These are phyloP conservation scores for Hestina assimilis DNA, from an alignment of 1,140 invertebrate species.

Conservation along the genomic window DNA sequence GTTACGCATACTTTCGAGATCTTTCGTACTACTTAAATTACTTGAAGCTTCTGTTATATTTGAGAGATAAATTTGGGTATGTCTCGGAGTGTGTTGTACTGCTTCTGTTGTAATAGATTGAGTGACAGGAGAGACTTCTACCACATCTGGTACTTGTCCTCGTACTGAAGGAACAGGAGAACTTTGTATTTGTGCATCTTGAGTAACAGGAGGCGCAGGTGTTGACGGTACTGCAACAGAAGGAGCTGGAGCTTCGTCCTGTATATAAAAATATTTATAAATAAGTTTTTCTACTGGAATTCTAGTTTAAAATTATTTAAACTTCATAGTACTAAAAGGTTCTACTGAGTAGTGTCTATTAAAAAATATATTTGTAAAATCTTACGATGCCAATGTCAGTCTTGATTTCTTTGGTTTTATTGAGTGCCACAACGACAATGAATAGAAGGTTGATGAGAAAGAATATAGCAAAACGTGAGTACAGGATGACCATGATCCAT, in stretches of 20 bases:
- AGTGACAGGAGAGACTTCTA: neutral
- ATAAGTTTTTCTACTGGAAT: too few species aligned
- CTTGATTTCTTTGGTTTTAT: slow-evolving; percentile 23
- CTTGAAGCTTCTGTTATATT: slow-evolving; percentile 17
- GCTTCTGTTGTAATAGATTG: slow-evolving; percentile 1
- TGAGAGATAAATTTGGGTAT: slow-evolving; percentile 1
- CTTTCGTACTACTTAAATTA: neutral
- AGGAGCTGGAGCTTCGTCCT: slow-evolving; percentile 5
- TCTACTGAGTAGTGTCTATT: too few species aligned
- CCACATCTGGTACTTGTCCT: neutral
- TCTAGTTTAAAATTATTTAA: too few species aligned
- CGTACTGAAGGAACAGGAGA: neutral
- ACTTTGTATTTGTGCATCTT: slow-evolving; percentile 4
- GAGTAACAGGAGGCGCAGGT: neutral
- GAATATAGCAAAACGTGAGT: slow-evolving; percentile 46
- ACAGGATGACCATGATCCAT: slow-evolving; percentile 54
- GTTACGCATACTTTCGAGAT: neutral
- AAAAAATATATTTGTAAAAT: too few species aligned
- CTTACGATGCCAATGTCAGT: slow-evolving; percentile 29
- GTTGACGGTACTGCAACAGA: neutral
- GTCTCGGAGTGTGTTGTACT: neutral
- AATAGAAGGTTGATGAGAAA: slow-evolving; percentile 47
- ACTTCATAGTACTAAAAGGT: too few species aligned
- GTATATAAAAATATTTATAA: too few species aligned
- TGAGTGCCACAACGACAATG: slow-evolving; percentile 37